These are phyloP conservation scores for Drosophila testacea DNA, from an alignment of 2,888 invertebrate species.

Conservation along the genomic window DNA sequence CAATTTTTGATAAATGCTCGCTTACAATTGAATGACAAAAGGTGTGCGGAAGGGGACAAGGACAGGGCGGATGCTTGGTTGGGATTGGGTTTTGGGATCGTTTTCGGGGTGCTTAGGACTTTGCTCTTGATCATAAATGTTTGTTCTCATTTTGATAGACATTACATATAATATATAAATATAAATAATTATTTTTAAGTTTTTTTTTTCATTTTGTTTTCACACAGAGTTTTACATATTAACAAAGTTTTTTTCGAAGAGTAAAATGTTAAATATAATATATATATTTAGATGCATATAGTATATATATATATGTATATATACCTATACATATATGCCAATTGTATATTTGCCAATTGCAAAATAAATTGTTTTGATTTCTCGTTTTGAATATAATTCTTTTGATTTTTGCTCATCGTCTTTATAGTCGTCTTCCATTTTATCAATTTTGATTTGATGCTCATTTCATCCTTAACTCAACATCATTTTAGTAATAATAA, in stretches of 20 bases:
- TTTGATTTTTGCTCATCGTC: conserved; percentile 55
- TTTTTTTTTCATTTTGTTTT: conserved; percentile 36
- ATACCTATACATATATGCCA: conserved; percentile 38
- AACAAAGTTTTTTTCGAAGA: conserved; percentile 67
- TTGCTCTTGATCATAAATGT: conserved; percentile 56
- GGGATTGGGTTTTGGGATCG: conserved; percentile 2
- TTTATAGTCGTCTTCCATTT: conserved; percentile 37
- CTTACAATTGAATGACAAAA: conserved; percentile 75
- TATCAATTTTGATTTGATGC: conserved; percentile 64
- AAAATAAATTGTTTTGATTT: conserved; percentile 61
- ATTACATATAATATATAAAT: conserved; percentile 64
- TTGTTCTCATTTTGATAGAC: conserved; percentile 66
- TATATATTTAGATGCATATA: conserved; percentile 47
- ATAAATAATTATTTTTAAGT: conserved; percentile 71
- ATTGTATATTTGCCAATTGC: conserved; percentile 70
- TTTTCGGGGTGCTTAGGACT: conserved; percentile 51
- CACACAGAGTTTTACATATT: conserved; percentile 65
- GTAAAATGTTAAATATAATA: conserved; percentile 63
- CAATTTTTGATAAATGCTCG: conserved; percentile 80
- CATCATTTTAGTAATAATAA: conserved; percentile 63
- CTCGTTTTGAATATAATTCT: conserved; percentile 60
- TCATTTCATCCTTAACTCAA: conserved; percentile 58
- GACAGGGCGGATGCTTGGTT: not conserved
- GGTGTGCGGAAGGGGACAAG: conserved; percentile 9
- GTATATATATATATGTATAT: conserved; percentile 56